These are phyloP conservation scores for Lucinisca nassula DNA, from an alignment of 2,888 invertebrate genomes.

Conservation along the genomic window DNA sequence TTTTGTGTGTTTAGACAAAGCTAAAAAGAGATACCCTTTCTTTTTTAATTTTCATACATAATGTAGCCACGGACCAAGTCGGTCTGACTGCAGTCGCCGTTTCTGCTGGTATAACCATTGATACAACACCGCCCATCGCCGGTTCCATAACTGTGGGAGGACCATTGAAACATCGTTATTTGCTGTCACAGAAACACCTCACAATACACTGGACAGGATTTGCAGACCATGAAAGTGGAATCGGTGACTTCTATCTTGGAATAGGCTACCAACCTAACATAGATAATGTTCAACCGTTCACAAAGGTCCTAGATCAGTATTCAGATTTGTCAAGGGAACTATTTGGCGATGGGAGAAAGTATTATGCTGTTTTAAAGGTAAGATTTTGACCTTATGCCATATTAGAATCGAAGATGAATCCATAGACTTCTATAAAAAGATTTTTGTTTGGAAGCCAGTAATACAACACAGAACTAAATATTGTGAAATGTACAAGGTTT, in stretches of 20 bases:
- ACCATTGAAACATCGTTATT: neutral
- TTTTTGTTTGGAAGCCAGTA: too few species aligned
- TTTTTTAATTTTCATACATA: too few species aligned
- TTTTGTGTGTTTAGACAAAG: too few species aligned
- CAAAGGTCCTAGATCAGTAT: neutral
- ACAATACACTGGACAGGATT: conserved; percentile 57
- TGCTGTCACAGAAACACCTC: neutral
- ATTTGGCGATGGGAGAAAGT: conserved; percentile 29
- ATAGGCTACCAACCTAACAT: conserved; percentile 2
- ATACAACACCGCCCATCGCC: conserved; percentile 32
- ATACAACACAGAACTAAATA: too few species aligned
- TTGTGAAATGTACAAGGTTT: too few species aligned
- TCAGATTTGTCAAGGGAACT: neutral
- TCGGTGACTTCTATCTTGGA: conserved; percentile 41
- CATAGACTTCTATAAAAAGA: too few species aligned
- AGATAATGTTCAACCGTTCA: neutral
- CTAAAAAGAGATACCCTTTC: too few species aligned
- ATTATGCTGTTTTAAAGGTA: conserved; percentile 47
- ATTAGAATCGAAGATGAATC: conserved; percentile 3
- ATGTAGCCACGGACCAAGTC: neutral
- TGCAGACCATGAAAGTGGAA: conserved; percentile 58
- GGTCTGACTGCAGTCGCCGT: conserved; percentile 3
- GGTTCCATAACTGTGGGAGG: conserved; percentile 34
- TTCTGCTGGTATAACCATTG: conserved; percentile 25
- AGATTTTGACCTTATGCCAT: neutral